These are phyloP conservation scores for Diorhabda elongata DNA, from an alignment of 1,140 invertebrate genomes.

Conservation along the genomic window DNA sequence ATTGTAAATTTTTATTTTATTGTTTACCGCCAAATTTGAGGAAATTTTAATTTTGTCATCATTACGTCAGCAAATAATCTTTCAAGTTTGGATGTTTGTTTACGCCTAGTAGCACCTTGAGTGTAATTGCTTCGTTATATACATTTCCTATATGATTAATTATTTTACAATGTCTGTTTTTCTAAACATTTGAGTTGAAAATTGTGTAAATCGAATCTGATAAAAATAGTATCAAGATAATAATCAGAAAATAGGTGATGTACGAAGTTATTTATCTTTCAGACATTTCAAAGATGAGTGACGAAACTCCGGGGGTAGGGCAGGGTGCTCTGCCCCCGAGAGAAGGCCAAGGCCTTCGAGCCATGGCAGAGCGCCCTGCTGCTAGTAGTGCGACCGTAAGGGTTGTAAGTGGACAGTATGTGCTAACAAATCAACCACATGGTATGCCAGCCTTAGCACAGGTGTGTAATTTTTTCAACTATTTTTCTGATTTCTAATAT, in stretches of 20 bases:
- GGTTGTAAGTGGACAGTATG: constrained; percentile 43
- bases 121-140: too few species aligned
- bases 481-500: neutral
- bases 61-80: neutral
- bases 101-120: neutral
- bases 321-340: constrained; percentile 46
- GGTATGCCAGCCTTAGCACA: constrained; percentile 40
- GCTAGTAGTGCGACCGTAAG: constrained; percentile 29
- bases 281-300: constrained; percentile 45
- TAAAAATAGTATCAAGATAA: too few species aligned
- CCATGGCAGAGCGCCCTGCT: constrained; percentile 39
- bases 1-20: too few species aligned
- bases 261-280: constrained; percentile 16
- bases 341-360: constrained; percentile 37
- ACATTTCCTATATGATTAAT: too few species aligned
- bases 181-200: too few species aligned
- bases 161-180: too few species aligned
- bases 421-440: constrained; percentile 39
- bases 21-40: too few species aligned
- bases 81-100: neutral
- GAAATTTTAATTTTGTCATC: neutral
- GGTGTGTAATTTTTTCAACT: constrained; percentile 26
- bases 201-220: too few species aligned
- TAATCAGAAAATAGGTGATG: neutral
- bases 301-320: constrained; percentile 46